These are phyloP conservation scores for Salticus scenicus DNA, from an alignment of 2,888 invertebrate species.

Conservation along the genomic window DNA sequence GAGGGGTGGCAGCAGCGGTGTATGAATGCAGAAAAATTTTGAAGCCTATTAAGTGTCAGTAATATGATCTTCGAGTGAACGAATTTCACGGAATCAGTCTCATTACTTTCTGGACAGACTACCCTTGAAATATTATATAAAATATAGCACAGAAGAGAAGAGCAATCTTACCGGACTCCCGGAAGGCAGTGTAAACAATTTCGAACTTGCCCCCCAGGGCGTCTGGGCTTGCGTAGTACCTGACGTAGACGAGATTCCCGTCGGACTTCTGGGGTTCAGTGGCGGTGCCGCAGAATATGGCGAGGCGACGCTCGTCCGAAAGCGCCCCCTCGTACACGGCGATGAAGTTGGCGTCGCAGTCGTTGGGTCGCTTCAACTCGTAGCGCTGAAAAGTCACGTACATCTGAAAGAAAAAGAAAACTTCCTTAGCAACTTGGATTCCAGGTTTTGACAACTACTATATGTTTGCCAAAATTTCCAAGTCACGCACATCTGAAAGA, in stretches of 20 bases:
- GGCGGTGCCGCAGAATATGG: conserved; percentile 87
- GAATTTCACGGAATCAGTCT: too few species aligned
- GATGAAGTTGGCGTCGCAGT: conserved; percentile 85
- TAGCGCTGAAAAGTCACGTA: conserved; percentile 83
- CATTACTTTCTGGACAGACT: too few species aligned
- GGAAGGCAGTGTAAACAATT: conserved; percentile 85
- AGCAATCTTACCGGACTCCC: conserved; percentile 76
- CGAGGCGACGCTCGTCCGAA: conserved; percentile 73
- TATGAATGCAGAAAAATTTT: too few species aligned
- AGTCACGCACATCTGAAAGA: too few species aligned
- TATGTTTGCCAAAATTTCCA: too few species aligned
- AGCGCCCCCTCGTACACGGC: conserved; percentile 84
- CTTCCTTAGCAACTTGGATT: too few species aligned
- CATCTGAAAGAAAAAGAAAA: conserved; percentile 80
- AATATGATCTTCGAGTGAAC: too few species aligned
- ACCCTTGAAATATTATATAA: too few species aligned
- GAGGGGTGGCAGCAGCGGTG: too few species aligned
- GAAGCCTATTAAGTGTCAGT: too few species aligned
- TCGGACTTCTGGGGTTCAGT: conserved; percentile 85
- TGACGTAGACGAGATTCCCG: conserved; percentile 83
- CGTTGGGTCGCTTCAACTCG: conserved; percentile 83
- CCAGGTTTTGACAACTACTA: too few species aligned
- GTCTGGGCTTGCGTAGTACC: conserved; percentile 83
- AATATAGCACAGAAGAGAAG: too few species aligned
- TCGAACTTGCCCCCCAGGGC: conserved; percentile 82